Evolutionary conservation across 2,888 invertebrate species (phyloP).

Genomic region (Sialis lutaria): DNA sequence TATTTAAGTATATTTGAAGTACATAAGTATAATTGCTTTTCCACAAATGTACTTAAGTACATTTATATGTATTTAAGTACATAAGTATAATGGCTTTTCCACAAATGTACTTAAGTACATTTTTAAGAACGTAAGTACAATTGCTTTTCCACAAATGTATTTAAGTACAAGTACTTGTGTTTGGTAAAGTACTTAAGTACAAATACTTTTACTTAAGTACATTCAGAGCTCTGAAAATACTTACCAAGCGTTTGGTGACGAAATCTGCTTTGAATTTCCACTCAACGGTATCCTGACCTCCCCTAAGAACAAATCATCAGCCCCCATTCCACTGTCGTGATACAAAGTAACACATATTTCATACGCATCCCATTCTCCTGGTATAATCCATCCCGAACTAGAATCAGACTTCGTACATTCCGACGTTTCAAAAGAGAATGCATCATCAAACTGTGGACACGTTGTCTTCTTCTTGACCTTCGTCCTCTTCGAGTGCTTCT

Average conservation of each 20-base stretch:
- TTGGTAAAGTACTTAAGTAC: no score
- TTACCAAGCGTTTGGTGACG: conserved; percentile 53
- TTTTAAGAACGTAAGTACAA: no score
- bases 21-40: no score
- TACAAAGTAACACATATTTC: conserved; percentile 70
- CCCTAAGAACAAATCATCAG: conserved; percentile 72
- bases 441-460: conserved; percentile 77
- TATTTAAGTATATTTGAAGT: no score
- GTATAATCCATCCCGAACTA: conserved; percentile 27
- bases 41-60: no score
- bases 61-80: no score
- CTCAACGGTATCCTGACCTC: conserved; percentile 68
- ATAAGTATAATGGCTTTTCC: no score
- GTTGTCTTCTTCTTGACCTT: conserved; percentile 81
- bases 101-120: no score
- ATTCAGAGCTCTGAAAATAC: conserved; percentile 23
- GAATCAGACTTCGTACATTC: conserved; percentile 33
- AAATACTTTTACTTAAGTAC: not conserved
- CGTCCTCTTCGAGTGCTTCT: conserved; percentile 62
- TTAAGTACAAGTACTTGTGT: no score
- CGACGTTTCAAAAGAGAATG: conserved; percentile 55
- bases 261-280: conserved; percentile 44
- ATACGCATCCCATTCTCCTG: conserved; percentile 50
- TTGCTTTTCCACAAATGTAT: no score
- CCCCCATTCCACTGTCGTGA: conserved; percentile 67